phyloP scores from a whole-genome alignment of 2,113 vertebrate species.

The Chinchilla lanigera region DNA sequence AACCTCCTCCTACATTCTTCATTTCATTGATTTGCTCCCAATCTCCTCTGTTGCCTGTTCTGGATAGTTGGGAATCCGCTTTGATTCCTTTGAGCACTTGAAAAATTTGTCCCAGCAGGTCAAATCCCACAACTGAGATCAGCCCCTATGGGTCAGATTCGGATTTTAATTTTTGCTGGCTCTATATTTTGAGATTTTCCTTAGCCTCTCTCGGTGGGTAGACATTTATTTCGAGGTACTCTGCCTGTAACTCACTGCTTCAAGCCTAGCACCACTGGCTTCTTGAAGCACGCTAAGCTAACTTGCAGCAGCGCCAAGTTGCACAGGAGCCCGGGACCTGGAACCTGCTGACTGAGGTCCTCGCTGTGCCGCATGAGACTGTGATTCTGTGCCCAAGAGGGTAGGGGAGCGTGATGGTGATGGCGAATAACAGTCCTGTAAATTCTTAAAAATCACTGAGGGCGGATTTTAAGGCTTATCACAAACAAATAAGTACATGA shows the following conservation, averaged over 20 bases:
- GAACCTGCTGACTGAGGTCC: background rate
- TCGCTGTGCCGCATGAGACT: background rate
- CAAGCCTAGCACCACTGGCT: background rate
- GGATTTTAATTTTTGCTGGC: background rate
- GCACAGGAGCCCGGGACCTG: background rate
- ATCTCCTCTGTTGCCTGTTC: background rate
- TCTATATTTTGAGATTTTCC: background rate
- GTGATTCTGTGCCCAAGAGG: background rate
- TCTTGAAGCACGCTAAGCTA: background rate
- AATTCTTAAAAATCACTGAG: background rate
- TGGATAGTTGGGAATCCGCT: background rate
- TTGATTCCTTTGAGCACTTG: fast-evolving
- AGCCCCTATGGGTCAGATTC: background rate
- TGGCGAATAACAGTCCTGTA: background rate
- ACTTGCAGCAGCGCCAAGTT: background rate
- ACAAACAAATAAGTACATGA: background rate
- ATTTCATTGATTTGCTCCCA: background rate
- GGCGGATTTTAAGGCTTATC: background rate
- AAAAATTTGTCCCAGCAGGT: background rate
- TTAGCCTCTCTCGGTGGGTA: background rate
- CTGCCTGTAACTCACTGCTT: background rate
- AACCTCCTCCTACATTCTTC: background rate
- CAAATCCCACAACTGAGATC: background rate
- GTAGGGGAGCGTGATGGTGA: background rate
- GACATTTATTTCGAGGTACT: no score